These are phyloP conservation scores for Junonia oenone DNA, from an alignment of 2,888 invertebrate species.

Conservation along the genomic window DNA sequence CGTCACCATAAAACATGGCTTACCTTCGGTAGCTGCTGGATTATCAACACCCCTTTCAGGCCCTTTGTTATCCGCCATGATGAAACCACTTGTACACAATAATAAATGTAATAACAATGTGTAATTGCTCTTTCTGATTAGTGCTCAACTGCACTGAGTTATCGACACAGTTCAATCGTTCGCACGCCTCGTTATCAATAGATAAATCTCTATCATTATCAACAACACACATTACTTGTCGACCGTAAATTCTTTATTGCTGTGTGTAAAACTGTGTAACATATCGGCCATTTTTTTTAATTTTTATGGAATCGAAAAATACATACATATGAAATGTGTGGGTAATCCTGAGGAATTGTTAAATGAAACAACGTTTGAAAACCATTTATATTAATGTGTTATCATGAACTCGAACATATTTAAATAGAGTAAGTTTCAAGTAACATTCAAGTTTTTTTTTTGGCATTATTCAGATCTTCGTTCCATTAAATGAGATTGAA, in stretches of 20 bases:
- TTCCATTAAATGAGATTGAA: conserved; percentile 21
- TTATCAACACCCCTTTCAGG: conserved; percentile 47
- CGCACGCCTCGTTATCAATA: conserved; percentile 49
- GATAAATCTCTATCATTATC: conserved; percentile 40
- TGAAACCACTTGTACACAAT: background rate
- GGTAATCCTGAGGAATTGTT: background rate
- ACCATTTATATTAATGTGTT: conserved; percentile 72
- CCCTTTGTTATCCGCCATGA: conserved; percentile 23
- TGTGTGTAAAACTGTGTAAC: background rate
- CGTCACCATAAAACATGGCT: background rate
- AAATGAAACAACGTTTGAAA: conserved; percentile 60
- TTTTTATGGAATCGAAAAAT: background rate
- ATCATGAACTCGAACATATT: conserved; percentile 54
- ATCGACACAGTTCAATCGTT: conserved; percentile 43
- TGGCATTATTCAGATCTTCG: conserved; percentile 24
- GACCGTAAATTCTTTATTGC: background rate
- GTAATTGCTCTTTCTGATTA: conserved; percentile 46
- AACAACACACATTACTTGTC: conserved; percentile 22
- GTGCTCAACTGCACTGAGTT: conserved; percentile 45
- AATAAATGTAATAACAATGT: background rate
- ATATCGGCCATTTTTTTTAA: background rate
- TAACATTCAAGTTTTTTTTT: conserved; percentile 58
- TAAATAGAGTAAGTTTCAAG: conserved; percentile 54
- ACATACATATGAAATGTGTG: background rate
- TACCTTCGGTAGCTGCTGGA: conserved; percentile 51